Evolutionary conservation across 1,140 invertebrate genomes (phyloP).

Genomic region (Penaeus indicus): DNA sequence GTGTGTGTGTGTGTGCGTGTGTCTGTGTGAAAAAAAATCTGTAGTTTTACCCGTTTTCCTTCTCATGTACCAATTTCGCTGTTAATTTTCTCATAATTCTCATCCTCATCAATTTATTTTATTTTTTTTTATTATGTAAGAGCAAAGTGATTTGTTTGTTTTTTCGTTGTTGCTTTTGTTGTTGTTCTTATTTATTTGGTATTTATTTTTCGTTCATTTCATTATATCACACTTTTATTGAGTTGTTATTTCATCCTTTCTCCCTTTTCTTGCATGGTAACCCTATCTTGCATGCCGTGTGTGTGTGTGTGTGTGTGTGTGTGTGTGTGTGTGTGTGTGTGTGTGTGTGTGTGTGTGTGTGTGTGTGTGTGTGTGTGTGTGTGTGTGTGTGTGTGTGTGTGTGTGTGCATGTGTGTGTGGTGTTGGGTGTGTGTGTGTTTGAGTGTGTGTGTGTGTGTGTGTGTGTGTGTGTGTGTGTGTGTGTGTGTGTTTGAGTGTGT

Average conservation of each 20-base stretch:
- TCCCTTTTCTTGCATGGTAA: no score
- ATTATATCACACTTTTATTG: no score
- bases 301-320: constrained; percentile 35
- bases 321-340: constrained; percentile 38
- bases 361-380: constrained; percentile 32
- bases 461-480: constrained; percentile 1
- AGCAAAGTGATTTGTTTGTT: no score
- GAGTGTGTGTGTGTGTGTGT: constrained; percentile 12
- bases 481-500: constrained; percentile 16
- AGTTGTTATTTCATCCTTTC: no score
- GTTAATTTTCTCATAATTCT: no score
- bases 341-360: not conserved
- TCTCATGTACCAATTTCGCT: no score
- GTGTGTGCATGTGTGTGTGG: constrained; percentile 33
- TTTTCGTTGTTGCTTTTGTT: no score
- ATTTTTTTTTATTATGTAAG: no score
- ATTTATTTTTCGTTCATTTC: no score
- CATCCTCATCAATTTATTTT: no score
- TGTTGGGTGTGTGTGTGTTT: not conserved
- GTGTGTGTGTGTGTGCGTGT: constrained; percentile 37
- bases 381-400: constrained; percentile 21
- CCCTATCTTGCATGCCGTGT: not conserved
- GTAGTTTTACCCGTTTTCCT: no score
- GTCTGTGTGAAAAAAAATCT: not conserved
- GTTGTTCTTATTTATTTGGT: no score